Base-by-base conservation (phyloP, 2,797 vertebrate species). In the Heterohyrax brucei region DNA sequence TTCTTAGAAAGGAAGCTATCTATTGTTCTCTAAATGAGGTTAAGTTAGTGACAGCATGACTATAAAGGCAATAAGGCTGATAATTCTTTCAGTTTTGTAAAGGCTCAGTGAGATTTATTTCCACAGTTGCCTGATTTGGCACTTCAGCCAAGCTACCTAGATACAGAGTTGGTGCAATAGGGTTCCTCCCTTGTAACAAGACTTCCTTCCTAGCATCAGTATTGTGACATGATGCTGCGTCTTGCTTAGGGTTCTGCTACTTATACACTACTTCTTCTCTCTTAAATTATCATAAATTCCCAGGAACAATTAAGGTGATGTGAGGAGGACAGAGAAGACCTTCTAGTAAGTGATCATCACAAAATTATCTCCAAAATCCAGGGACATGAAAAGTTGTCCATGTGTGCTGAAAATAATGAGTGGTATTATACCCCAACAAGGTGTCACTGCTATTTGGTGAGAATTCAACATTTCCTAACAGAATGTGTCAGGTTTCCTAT, bases 1-100 rank as follows among this genome's bases (percentile, higher is more conserved):
- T 87, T 96, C 26, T 84, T 93, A 16, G 68, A 44, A 92, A 93
- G 44, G 30, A 84, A 26, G 72, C 30, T 56, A 53, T 92, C 22
- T 75, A 4, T 50, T 68, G 4, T 82, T 50, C 30, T 81, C 28
- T 78, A 28, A 22, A 16, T 89, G 30, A 46, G 0, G 70, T 93
- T 91, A 92, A 46, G 77, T 87, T 62, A 75, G 21, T 64, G 78
- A 59, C 28, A 83, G 39, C 48, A 92, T 73, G 44, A 90, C 79
- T 94, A 89, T 33, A 95, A 77, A 73, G 24, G 13, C 8, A 44
- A 33, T 10, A 7, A 9, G 18, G 8, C 44, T 84, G 6, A 39
- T 39, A 21, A 26, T 24, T 92, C 46, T 70, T 33, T 86, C 28
- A 21, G 1, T 44, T 64, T 88, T 94, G 46, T 73, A 88, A 75